phyloP scores from a whole-genome alignment of 2,888 invertebrate genomes.

The Ischnura elegans region DNA sequence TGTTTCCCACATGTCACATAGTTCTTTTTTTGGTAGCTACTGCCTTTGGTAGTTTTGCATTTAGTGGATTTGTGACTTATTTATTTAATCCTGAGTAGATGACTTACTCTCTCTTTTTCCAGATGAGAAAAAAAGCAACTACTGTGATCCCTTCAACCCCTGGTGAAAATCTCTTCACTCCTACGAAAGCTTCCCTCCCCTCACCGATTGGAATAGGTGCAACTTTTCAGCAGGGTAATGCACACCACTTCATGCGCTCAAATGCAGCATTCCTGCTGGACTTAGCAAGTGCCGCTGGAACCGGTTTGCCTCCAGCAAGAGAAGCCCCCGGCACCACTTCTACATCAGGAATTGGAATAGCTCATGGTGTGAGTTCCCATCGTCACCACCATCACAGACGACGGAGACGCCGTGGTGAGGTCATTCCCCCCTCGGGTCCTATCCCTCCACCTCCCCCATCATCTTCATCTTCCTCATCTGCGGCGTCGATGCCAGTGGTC shows the following conservation, averaged over 20 bases:
- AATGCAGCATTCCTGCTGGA: slow-evolving; percentile 97
- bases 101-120: background rate
- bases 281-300: slow-evolving; percentile 87
- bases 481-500: slow-evolving; percentile 74
- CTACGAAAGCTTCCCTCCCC: slow-evolving; percentile 48
- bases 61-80: background rate
- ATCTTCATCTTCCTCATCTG: slow-evolving; percentile 80
- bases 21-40: too few relatives aligned
- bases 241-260: slow-evolving; percentile 89
- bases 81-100: background rate
- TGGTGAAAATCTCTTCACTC: slow-evolving; percentile 71
- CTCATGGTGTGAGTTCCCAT: slow-evolving; percentile 6
- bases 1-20: too few relatives aligned
- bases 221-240: slow-evolving; percentile 53
- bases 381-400: slow-evolving; percentile 48
- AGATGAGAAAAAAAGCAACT: slow-evolving; percentile 71
- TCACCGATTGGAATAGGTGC: slow-evolving; percentile 18
- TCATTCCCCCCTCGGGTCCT: slow-evolving; percentile 34
- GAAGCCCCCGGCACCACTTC: slow-evolving; percentile 69
- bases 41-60: too few relatives aligned
- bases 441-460: slow-evolving; percentile 73
- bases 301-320: slow-evolving; percentile 73
- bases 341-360: slow-evolving; percentile 7
- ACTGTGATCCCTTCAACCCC: slow-evolving; percentile 68
- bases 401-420: slow-evolving; percentile 34